Evolutionary conservation across 2,888 invertebrate genomes (phyloP).

Genomic region (Seira musarum): DNA sequence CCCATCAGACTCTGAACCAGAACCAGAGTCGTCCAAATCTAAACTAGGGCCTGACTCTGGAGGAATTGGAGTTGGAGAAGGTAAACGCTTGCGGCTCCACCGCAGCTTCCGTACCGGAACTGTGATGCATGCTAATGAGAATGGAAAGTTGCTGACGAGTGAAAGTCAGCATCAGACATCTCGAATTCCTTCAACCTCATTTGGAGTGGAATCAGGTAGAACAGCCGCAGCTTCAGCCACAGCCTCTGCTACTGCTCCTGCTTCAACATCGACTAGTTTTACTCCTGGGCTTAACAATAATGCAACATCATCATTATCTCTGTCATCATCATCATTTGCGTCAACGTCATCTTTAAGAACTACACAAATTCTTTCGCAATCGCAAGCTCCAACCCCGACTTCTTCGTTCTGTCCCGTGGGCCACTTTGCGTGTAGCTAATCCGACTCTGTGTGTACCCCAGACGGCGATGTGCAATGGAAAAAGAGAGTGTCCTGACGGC

Average conservation of each 20-base stretch:
- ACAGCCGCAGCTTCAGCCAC: background rate
- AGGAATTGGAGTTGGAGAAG: background rate
- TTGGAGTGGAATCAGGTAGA: background rate
- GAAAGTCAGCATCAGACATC: background rate
- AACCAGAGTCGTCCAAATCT: no score
- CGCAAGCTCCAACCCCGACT: no score
- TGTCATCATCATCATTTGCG: background rate
- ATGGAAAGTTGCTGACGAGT: background rate
- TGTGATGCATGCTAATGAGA: background rate
- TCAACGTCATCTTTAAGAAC: conserved; percentile 18
- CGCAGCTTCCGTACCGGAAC: conserved; percentile 17
- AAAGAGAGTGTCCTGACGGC: conserved; percentile 62
- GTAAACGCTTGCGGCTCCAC: conserved; percentile 18
- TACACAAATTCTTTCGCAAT: background rate
- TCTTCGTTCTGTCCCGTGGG: conserved; percentile 64
- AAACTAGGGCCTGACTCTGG: background rate
- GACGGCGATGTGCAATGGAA: conserved; percentile 64
- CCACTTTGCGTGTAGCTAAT: conserved; percentile 63
- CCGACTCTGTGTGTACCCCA: conserved; percentile 65
- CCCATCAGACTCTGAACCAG: conserved; percentile 1
- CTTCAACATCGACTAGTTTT: background rate
- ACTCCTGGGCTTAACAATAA: background rate
- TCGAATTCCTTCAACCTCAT: background rate
- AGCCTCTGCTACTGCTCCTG: background rate
- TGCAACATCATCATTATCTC: background rate